Evolutionary conservation across 1,140 invertebrate genomes (phyloP).

Genomic region (Bombus huntii): DNA sequence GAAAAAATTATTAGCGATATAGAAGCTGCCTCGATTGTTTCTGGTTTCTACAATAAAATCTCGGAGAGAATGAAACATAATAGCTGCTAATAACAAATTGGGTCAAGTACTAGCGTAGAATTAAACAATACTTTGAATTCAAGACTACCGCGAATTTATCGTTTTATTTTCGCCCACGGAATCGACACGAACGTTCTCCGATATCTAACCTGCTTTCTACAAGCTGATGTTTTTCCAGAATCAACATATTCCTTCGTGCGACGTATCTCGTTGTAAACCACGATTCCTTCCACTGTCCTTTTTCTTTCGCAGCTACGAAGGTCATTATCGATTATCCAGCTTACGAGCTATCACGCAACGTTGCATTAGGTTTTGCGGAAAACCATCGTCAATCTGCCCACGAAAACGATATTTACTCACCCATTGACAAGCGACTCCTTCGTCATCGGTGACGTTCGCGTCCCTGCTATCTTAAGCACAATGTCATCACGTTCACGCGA

Average conservation of each 20-base stretch:
- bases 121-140: conserved; percentile 1
- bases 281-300: conserved; percentile 4
- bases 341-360: neutral
- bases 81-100: neutral
- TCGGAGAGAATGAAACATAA: neutral
- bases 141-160: neutral
- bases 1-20: neutral
- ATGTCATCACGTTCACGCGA: neutral
- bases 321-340: conserved; percentile 35
- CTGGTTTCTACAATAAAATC: neutral
- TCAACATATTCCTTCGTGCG: neutral
- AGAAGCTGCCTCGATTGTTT: neutral
- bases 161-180: neutral
- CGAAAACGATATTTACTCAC: conserved; percentile 20
- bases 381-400: neutral
- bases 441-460: conserved; percentile 27
- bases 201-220: neutral
- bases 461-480: neutral
- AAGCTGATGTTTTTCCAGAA: neutral
- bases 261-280: neutral
- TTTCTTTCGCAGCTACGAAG: conserved; percentile 18
- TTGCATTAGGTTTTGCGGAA: conserved; percentile 13
- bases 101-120: conserved; percentile 6
- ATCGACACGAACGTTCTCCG: neutral
- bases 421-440: neutral